phyloP scores from a whole-genome alignment of 2,888 invertebrate genomes.

The Globia sparganii region DNA sequence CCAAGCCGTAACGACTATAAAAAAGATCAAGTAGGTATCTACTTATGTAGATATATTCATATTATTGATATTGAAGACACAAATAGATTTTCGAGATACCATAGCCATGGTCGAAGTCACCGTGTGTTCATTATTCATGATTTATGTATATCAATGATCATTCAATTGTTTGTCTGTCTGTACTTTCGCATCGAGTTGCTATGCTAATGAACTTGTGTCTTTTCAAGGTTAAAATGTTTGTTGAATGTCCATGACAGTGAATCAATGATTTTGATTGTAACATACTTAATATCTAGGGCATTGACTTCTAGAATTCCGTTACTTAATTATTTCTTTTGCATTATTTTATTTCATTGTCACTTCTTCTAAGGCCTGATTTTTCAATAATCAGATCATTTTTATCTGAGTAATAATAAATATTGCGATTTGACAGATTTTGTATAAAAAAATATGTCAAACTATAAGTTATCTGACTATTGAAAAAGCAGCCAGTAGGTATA shows the following conservation, averaged over 20 bases:
- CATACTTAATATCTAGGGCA: not conserved
- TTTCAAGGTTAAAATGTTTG: not conserved
- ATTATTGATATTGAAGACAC: not conserved
- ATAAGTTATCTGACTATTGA: not conserved
- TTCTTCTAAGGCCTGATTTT: not conserved
- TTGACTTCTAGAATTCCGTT: conserved; percentile 12
- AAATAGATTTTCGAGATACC: conserved; percentile 12
- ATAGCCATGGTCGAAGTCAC: not conserved
- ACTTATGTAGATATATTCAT: not conserved
- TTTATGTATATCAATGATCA: conserved; percentile 22
- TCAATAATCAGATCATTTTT: not conserved
- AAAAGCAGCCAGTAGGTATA: not conserved
- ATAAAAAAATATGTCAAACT: not conserved
- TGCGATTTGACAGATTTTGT: not conserved
- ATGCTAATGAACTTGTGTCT: conserved; percentile 26
- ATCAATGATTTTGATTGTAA: not conserved
- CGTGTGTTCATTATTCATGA: conserved; percentile 44
- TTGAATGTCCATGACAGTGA: conserved; percentile 24
- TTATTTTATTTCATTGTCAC: not conserved
- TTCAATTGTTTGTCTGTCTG: conserved; percentile 33
- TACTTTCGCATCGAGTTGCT: conserved; percentile 5
- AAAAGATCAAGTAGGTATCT: not conserved
- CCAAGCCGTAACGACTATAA: not conserved
- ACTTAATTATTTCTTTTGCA: not conserved
- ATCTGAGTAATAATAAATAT: not conserved